A percentile compares a stretch with the other conserved stretches of the same genome.
Evolutionary conservation across 2,797 vertebrate genomes (phyloP).

Genomic region (Labeo calbasu): DNA sequence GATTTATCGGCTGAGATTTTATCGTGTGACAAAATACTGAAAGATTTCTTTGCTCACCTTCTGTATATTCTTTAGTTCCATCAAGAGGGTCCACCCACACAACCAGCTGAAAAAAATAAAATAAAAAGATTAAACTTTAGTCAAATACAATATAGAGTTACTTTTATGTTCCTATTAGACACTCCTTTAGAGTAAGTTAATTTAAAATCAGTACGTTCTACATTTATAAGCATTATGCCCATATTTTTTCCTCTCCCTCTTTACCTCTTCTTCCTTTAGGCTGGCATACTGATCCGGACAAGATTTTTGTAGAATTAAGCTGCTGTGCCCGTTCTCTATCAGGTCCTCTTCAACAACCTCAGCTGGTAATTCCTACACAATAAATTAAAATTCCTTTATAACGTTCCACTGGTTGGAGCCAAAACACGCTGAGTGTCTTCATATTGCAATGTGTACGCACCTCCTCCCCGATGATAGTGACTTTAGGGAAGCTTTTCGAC

Average conservation of each 20-base stretch:
- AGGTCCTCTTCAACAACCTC: constrained; percentile 85
- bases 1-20: neutral
- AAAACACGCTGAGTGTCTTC: neutral
- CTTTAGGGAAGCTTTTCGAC: constrained; percentile 85
- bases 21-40: neutral
- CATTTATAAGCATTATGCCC: neutral
- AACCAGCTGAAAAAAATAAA: constrained; percentile 82
- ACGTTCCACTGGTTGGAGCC: neutral
- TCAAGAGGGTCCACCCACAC: constrained; percentile 98
- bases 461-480: constrained; percentile 97
- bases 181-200: neutral
- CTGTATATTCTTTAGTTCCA: constrained; percentile 97
- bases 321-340: constrained; percentile 85
- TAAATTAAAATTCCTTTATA: neutral
- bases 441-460: constrained; percentile 67
- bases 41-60: constrained; percentile 80
- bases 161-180: neutral
- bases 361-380: constrained; percentile 82
- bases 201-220: neutral
- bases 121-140: neutral
- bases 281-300: constrained; percentile 86
- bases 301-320: constrained; percentile 85
- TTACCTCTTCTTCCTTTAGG: constrained; percentile 94
- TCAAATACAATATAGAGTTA: neutral
- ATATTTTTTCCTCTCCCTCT: neutral